Conservation (phyloP, 1,140 invertebrate genomes). For the Stegodyphus mimosarum region DNA sequence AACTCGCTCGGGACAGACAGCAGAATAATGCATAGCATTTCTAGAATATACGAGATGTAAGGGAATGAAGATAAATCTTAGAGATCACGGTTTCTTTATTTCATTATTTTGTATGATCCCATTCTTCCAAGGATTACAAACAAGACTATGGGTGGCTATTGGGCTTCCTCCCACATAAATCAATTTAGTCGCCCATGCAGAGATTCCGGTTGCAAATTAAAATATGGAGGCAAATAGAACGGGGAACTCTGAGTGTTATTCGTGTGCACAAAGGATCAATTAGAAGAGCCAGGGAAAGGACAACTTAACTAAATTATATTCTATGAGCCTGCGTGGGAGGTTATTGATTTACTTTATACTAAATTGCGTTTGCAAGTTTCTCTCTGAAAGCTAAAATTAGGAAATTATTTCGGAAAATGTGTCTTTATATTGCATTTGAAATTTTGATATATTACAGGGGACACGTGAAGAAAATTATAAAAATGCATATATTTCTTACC, state of each 20-base stretch:
- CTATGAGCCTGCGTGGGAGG: not conserved
- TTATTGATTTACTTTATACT: conserved; percentile 37
- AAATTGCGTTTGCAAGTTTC: not conserved
- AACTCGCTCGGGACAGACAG: no score
- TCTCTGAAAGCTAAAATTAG: not conserved
- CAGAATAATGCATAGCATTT: no score
- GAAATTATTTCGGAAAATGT: not conserved
- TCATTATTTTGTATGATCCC: not conserved
- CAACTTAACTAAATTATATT: conserved; percentile 55
- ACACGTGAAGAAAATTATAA: no score
- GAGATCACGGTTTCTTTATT: no score
- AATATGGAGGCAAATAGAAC: not conserved
- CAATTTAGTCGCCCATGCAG: conserved; percentile 29
- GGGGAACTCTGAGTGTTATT: not conserved
- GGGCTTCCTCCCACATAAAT: conserved; percentile 30
- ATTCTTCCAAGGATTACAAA: conserved; percentile 19
- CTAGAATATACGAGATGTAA: no score
- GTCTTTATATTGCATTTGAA: no score
- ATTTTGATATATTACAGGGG: no score
- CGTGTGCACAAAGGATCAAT: conserved; percentile 49
- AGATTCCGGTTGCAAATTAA: conserved; percentile 35
- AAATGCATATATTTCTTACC: no score
- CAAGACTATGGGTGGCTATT: conserved; percentile 15
- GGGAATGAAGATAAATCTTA: no score
- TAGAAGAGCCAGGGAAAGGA: conserved; percentile 39